Evolutionary conservation across 2,888 invertebrate species (phyloP).

Genomic region (Mesorhabditis sp.): DNA sequence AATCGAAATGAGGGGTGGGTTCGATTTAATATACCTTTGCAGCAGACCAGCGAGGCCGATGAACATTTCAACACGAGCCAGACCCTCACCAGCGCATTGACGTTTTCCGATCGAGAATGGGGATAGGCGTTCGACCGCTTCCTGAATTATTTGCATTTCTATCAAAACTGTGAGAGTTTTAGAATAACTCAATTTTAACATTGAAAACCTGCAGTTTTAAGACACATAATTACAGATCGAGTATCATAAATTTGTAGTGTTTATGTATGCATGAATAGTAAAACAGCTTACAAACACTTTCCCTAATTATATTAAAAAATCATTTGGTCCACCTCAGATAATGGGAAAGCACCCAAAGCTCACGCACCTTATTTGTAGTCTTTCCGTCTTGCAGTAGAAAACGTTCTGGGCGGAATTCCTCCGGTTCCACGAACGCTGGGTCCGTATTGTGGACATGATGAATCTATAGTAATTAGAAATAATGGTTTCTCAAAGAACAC

Average conservation of each 20-base stretch:
- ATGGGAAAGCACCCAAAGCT: not conserved
- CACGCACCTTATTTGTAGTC: conserved; percentile 25
- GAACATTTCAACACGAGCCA: conserved; percentile 37
- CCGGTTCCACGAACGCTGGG: conserved; percentile 21
- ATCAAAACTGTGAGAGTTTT: too few species aligned
- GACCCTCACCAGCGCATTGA: conserved; percentile 35
- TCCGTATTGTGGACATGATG: conserved; percentile 23
- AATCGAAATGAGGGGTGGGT: not conserved
- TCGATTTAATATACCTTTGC: conserved; percentile 11
- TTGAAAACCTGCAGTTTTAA: too few species aligned
- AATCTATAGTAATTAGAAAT: conserved; percentile 15
- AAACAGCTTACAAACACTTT: too few species aligned
- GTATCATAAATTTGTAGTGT: too few species aligned
- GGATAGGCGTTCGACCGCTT: conserved; percentile 24
- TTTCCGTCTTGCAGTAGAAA: conserved; percentile 33
- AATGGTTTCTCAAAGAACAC: conserved; percentile 1
- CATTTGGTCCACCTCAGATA: not conserved
- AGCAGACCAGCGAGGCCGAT: conserved; percentile 18
- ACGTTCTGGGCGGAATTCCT: conserved; percentile 31
- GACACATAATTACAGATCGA: too few species aligned
- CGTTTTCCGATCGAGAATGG: conserved; percentile 38
- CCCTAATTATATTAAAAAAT: not conserved
- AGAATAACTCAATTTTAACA: too few species aligned
- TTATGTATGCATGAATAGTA: too few species aligned
- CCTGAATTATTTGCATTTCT: conserved; percentile 15